Percentiles rank a stretch among this genome's conserved stretches.
phyloP scores from a whole-genome alignment of 2,797 vertebrate genomes.

The Tiaroga cobitis region DNA sequence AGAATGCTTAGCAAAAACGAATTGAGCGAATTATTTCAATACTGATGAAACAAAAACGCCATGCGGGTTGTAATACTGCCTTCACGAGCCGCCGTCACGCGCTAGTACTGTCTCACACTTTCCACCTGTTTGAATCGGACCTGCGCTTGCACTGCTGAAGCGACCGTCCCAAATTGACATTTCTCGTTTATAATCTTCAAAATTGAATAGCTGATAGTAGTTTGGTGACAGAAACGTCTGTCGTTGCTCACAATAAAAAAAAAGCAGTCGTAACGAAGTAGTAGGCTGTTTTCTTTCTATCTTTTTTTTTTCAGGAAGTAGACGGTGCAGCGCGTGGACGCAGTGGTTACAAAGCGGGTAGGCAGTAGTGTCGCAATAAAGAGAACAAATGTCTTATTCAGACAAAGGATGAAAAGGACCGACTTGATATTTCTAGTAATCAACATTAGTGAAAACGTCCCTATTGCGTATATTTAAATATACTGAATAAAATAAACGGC shows the following conservation, averaged over 20 bases:
- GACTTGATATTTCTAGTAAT: neutral
- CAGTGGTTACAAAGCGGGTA: slow-evolving; percentile 31
- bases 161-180: slow-evolving; percentile 30
- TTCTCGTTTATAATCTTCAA: neutral
- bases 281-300: slow-evolving; percentile 10
- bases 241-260: neutral
- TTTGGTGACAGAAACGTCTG: neutral
- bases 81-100: slow-evolving; percentile 58
- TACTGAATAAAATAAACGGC: neutral
- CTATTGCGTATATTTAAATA: neutral
- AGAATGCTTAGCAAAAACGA: neutral
- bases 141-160: slow-evolving; percentile 58
- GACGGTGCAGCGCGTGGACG: slow-evolving; percentile 28
- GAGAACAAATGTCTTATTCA: neutral
- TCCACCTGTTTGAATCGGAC: slow-evolving; percentile 84
- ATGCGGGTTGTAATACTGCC: neutral
- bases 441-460: neutral
- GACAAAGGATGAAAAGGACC: neutral
- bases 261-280: slow-evolving; percentile 11
- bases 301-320: slow-evolving; percentile 23
- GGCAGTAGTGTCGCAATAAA: slow-evolving; percentile 37
- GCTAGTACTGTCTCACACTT: slow-evolving; percentile 70
- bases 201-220: neutral
- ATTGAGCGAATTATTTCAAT: neutral
- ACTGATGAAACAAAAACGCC: neutral